Evolutionary conservation across 2,797 vertebrate species (phyloP), one percentile per base, ranked within the genome.

Genomic region (Falco berigora): DNA sequence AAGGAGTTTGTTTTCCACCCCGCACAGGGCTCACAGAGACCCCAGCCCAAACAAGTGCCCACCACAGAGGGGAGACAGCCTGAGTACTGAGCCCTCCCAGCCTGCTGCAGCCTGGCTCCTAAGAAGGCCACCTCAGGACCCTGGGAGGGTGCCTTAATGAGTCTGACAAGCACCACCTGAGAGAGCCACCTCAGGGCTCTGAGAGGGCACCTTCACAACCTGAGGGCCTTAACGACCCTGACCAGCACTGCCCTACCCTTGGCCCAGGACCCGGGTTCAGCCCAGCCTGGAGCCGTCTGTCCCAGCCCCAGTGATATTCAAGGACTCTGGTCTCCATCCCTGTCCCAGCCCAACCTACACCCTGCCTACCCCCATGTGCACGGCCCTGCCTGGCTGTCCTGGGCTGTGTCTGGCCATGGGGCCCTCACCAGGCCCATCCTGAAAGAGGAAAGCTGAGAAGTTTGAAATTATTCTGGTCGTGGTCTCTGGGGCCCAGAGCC

Each of bases 51-150:
- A 12, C 0, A 40, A 9, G 4, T 3, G 2, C 19, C 24, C 1
- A 0, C 7, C 32, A 24, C 3, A 20, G 3, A 0, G 9, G 14
- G 23, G 2, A 3, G 2, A 1, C 3, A 0, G 9, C 44, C n/a
- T 8, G 14, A 8, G 10, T 5, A 10, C 38, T 38, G 14, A 2
- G 2, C 8, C 4, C 4, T 27, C 22, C 18, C 32, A 16, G 2
- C 44, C 44, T 19, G 0, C 72, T 38, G 4, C 49, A 38, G 9
- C 30, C 12, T 1, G 1, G 0, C 7, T 20, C 28, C 28, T 10
- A 3, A 0, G 3, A 5, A 2, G 21, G 6, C 2, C 2, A 3
- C 2, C 3, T 0, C 10, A 4, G 2, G 0, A 2, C 8, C 21
- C 52, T 24, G 44, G 56, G 23, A 24, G 8, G 25, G 23, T 38